Evolutionary conservation across 1,140 invertebrate species (phyloP).

Genomic region (Periplaneta americana): DNA sequence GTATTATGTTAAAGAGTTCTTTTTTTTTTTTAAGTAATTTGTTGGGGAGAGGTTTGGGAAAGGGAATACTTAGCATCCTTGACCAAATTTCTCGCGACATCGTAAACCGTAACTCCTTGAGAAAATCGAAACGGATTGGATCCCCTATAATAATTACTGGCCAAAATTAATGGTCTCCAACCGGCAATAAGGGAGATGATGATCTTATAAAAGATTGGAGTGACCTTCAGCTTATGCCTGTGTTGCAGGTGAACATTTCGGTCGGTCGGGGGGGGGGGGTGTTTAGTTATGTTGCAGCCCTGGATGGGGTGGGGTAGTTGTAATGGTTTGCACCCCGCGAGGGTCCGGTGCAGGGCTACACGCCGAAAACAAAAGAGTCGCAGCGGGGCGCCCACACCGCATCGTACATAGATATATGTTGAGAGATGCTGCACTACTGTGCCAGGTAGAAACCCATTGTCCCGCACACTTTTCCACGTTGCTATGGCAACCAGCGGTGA

Average conservation of each 20-base stretch:
- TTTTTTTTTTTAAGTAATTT: too few relatives aligned
- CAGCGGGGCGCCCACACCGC: slow-evolving; percentile 5
- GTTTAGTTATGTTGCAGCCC: neutral
- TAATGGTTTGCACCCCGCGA: slow-evolving; percentile 6
- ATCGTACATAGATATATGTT: neutral
- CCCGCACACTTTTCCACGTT: neutral
- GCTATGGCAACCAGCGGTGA: neutral
- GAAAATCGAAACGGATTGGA: too few relatives aligned
- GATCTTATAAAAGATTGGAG: neutral
- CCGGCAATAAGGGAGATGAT: neutral
- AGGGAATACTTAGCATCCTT: too few relatives aligned
- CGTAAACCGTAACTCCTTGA: too few relatives aligned
- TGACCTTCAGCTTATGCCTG: neutral
- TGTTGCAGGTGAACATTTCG: neutral
- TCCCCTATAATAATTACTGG: too few relatives aligned
- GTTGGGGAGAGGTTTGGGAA: too few relatives aligned
- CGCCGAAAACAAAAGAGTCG: slow-evolving; percentile 7
- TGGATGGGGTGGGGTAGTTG: neutral
- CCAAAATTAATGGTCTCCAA: too few relatives aligned
- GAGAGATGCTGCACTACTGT: neutral
- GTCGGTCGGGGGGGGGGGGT: neutral
- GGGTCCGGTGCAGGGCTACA: neutral
- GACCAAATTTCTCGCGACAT: too few relatives aligned
- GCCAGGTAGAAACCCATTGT: neutral
- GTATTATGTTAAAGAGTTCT: too few relatives aligned